phyloP scores from a whole-genome alignment of 1,140 invertebrate species.

The Mactra quadrangularis region DNA sequence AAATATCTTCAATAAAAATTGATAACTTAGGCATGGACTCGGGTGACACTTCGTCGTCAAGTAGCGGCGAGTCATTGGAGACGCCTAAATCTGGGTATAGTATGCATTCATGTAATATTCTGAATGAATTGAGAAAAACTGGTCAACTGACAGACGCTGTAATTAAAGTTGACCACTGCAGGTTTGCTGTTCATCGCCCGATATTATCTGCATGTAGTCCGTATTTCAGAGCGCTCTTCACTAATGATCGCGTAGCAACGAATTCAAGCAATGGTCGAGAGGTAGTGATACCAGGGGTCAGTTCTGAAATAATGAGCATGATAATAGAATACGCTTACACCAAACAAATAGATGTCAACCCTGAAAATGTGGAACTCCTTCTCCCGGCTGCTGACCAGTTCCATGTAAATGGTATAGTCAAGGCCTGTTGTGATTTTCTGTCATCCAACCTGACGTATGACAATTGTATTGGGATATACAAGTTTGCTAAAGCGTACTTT shows the following conservation, averaged over 20 bases:
- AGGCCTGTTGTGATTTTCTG: slow-evolving; percentile 91
- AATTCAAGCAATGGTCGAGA: slow-evolving; percentile 81
- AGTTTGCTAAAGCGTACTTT: slow-evolving; percentile 91
- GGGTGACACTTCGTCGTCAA: slow-evolving; percentile 19
- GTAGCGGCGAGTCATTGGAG: slow-evolving; percentile 20
- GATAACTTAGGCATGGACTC: slow-evolving; percentile 20
- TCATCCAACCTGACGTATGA: slow-evolving; percentile 87
- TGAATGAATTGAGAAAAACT: slow-evolving; percentile 85
- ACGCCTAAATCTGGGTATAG: slow-evolving; percentile 62
- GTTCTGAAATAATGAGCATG: slow-evolving; percentile 90
- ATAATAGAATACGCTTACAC: too few species aligned
- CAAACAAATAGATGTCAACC: slow-evolving; percentile 89
- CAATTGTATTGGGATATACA: slow-evolving; percentile 92
- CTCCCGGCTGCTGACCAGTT: slow-evolving; percentile 89
- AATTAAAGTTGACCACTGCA: slow-evolving; percentile 90
- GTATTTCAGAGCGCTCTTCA: too few species aligned
- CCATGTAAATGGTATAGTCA: slow-evolving; percentile 90
- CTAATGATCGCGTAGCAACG: slow-evolving; percentile 73
- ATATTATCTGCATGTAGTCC: slow-evolving; percentile 89
- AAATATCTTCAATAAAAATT: neutral
- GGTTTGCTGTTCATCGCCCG: slow-evolving; percentile 92
- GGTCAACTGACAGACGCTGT: slow-evolving; percentile 93
- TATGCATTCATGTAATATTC: slow-evolving; percentile 64
- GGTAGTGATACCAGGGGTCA: slow-evolving; percentile 90
- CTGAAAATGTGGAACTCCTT: slow-evolving; percentile 90